Conservation (phyloP, 37 sponge, comb jelly and placozoan genomes). For the Hormiphora californensis region DNA sequence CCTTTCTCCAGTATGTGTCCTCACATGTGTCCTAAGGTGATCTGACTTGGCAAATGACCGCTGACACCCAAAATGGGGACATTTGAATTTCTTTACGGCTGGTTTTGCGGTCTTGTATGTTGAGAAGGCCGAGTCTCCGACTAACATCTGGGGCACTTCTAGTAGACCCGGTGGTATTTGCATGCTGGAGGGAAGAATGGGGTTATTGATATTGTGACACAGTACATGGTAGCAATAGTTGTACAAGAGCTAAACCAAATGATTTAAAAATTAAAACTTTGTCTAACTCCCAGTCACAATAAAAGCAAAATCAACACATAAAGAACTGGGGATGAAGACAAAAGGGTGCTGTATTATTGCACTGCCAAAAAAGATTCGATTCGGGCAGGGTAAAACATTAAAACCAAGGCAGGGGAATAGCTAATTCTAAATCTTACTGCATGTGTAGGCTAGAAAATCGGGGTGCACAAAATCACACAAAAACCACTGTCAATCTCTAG, state of each 20-base stretch:
- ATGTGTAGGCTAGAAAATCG: too few relatives aligned
- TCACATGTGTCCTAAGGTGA: slow-evolving; percentile 39
- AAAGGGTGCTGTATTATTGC: too few relatives aligned
- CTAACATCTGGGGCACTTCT: not conserved
- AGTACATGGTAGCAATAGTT: not conserved
- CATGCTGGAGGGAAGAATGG: not conserved
- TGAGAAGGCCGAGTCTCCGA: not conserved
- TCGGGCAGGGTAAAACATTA: too few relatives aligned
- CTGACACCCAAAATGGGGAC: slow-evolving; percentile 20
- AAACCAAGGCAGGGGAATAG: too few relatives aligned
- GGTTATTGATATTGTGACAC: not conserved
- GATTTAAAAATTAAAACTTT: too few relatives aligned
- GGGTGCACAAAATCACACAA: too few relatives aligned
- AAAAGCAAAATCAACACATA: too few relatives aligned
- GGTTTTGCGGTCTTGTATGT: not conserved
- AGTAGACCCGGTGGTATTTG: not conserved
- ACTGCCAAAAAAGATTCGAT: too few relatives aligned
- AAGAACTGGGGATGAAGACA: too few relatives aligned
- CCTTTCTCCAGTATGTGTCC: slow-evolving; percentile 48
- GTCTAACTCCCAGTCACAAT: too few relatives aligned
- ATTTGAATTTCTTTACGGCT: slow-evolving; percentile 53
- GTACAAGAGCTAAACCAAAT: not conserved
- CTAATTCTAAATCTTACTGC: too few relatives aligned
- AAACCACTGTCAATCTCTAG: too few relatives aligned
- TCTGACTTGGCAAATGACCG: slow-evolving; percentile 40